Evolutionary conservation across 2,888 invertebrate species (phyloP), one percentile per base, ranked within the genome.

Genomic region (Nomada lathburiana): DNA sequence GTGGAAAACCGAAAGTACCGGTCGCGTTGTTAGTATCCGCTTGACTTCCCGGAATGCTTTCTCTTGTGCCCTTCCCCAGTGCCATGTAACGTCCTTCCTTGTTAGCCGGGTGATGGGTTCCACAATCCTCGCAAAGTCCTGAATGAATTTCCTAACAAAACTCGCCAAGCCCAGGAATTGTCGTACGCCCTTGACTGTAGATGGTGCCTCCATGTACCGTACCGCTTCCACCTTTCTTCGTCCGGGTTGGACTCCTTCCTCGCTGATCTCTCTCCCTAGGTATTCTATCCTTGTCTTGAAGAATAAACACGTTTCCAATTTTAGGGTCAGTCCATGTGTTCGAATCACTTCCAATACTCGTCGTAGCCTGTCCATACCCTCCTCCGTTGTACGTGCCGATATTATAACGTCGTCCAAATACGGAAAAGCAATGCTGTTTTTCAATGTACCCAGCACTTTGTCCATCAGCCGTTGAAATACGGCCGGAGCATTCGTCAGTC

Each of bases 211-310:
- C 76, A 76, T 76, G 0, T 20, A 0, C 1, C n/a, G 0, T 0
- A 76, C 47, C 1, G 76, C 47, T 2, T 68, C 57, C 0, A 57
- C 23, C 1, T 76, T 76, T 0, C 44, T 23, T 16, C 42, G n/a
- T 0, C 69, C 69, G 0, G 63, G 55, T 26, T 52, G 23, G 0
- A 68, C 62, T 0, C 55, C 68, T 3, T 23, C 26, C 7, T 20
- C 47, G 20, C 64, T 73, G 1, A 73, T 64, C 10, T 73, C 64
- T 5, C 72, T 11, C 4, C 68, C 60, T 1, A 68, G 16, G 11
- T 75, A 68, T 0, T 75, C 50, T 1, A 68, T 75, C 2, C 26
- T 47, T 5, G 23, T 44, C 16, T 26, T 44, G 18, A 76, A 63
- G 2, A 73, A 73, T n/a, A n/a, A n/a, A n/a, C n/a, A n/a, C n/a